Conservation (phyloP, 2,113 vertebrate species). For the Empidonax alnorum region DNA sequence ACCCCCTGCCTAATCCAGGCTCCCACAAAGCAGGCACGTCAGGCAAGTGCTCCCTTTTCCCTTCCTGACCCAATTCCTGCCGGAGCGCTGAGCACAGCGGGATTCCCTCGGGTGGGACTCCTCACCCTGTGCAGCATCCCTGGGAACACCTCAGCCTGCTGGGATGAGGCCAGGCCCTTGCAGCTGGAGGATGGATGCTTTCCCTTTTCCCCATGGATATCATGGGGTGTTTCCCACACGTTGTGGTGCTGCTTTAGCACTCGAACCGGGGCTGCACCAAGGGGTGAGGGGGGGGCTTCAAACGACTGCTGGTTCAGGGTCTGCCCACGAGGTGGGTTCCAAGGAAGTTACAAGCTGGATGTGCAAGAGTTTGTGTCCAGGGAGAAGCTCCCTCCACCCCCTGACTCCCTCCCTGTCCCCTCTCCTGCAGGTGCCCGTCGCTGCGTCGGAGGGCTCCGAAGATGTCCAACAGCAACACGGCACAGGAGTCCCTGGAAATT, state of each 20-base stretch:
- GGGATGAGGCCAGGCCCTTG: not conserved
- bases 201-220: not conserved
- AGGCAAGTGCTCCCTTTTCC: not conserved
- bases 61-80: not conserved
- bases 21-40: not conserved
- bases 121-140: not conserved
- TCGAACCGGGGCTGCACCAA: accelerated
- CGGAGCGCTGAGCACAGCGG: not conserved
- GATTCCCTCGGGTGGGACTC: not conserved
- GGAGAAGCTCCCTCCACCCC: not conserved
- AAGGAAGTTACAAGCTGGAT: accelerated
- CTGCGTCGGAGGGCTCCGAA: slow-evolving; percentile 58
- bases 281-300: not conserved
- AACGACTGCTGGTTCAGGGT: not conserved
- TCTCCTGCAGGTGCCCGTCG: slow-evolving; percentile 62
- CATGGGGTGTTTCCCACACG: not conserved
- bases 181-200: not conserved
- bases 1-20: not conserved
- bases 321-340: not conserved
- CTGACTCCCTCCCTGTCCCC: not conserved
- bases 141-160: not conserved
- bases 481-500: slow-evolving; percentile 83
- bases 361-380: not conserved
- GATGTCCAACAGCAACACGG: slow-evolving; percentile 84
- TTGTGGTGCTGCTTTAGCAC: accelerated